A percentile compares a stretch with the other conserved stretches of the same genome.
phyloP scores from a whole-genome alignment of 2,113 vertebrate genomes.

The Tetrao urogallus region DNA sequence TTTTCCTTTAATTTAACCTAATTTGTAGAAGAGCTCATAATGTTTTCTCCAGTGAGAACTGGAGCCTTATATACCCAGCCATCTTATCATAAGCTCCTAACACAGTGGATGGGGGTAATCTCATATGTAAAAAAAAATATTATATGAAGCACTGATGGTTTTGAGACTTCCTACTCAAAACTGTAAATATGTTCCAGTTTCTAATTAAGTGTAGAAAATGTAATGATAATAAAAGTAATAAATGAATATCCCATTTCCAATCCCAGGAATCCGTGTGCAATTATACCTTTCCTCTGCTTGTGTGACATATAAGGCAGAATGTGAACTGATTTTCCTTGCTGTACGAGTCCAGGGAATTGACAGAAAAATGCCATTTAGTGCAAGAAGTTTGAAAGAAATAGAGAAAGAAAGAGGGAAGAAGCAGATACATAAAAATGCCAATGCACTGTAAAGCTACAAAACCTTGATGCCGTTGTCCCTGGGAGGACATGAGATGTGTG shows the following conservation, averaged over 20 bases:
- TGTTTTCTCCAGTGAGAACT: neutral
- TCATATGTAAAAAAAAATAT: neutral
- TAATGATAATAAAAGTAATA: neutral
- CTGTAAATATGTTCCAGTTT: neutral
- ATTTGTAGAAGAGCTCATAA: neutral
- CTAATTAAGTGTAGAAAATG: neutral
- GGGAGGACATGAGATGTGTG: neutral
- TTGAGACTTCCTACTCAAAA: neutral
- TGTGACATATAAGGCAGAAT: neutral
- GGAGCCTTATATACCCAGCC: neutral
- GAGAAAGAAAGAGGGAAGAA: neutral
- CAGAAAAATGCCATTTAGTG: neutral
- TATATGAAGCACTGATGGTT: rapidly evolving
- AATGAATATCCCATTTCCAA: neutral
- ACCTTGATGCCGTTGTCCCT: neutral
- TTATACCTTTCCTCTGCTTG: neutral
- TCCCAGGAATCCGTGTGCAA: neutral
- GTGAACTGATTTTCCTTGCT: rapidly evolving
- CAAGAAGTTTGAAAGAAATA: rapidly evolving
- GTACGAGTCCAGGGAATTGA: neutral
- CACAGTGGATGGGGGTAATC: neutral
- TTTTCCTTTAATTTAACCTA: neutral
- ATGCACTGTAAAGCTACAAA: neutral
- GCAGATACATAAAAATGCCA: neutral
- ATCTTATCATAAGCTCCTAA: neutral